These are phyloP conservation scores for Clupea harengus DNA, from an alignment of 2,113 vertebrate species.

Conservation along the genomic window DNA sequence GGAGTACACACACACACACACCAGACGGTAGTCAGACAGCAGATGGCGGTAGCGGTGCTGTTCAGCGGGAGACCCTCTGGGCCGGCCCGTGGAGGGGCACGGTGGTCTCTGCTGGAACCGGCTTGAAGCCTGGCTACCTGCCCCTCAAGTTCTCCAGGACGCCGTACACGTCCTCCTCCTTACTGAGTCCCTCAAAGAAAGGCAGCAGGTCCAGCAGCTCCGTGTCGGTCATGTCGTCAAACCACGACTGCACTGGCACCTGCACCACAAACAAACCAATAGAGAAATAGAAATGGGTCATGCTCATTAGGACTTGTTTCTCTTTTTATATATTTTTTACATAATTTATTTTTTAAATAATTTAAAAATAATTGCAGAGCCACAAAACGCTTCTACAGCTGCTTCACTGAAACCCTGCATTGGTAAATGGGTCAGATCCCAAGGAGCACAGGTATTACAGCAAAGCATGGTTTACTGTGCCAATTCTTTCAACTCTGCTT, in stretches of 20 bases:
- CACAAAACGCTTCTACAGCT: too few species aligned
- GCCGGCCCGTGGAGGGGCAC: conserved; percentile 50
- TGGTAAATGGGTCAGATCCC: too few species aligned
- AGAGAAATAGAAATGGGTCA: too few species aligned
- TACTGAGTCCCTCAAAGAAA: conserved; percentile 98
- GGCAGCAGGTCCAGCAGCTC: conserved; percentile 98
- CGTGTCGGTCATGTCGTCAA: conserved; percentile 96
- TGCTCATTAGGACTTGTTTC: neutral
- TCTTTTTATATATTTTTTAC: too few species aligned
- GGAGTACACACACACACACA: neutral
- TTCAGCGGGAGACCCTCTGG: conserved; percentile 43
- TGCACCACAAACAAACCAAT: conserved; percentile 46
- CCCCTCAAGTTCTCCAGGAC: conserved; percentile 89
- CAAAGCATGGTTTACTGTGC: too few species aligned
- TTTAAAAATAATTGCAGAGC: too few species aligned
- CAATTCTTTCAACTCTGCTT: too few species aligned
- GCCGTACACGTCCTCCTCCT: conserved; percentile 92
- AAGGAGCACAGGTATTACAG: too few species aligned
- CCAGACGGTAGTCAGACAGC: neutral
- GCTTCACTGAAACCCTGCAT: too few species aligned
- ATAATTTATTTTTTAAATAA: too few species aligned
- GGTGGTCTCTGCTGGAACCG: conserved; percentile 46
- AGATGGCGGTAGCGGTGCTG: neutral
- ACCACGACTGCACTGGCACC: conserved; percentile 99
- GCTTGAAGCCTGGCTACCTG: conserved; percentile 92